These are phyloP conservation scores for Aphyosemion australe DNA, from an alignment of 2,113 vertebrate species.

Conservation along the genomic window DNA sequence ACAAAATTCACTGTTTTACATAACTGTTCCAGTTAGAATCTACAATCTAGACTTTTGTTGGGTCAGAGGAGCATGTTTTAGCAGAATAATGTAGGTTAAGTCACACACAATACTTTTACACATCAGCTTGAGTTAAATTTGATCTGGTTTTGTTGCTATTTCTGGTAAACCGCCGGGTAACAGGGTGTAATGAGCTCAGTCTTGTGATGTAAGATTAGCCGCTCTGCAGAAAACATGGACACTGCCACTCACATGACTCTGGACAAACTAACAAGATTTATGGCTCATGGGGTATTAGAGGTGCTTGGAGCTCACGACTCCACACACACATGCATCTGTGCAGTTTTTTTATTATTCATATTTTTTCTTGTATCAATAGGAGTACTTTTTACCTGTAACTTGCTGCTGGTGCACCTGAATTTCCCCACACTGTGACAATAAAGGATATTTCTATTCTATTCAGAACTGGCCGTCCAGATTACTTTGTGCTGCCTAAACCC, in stretches of 20 bases:
- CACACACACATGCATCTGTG: not conserved
- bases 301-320: conserved; percentile 20
- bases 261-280: conserved; percentile 50
- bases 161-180: conserved; percentile 15
- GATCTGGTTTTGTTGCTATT: conserved; percentile 29
- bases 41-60: conserved; percentile 27
- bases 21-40: conserved; percentile 16
- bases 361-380: too few relatives aligned
- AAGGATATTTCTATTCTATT: too few relatives aligned
- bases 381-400: too few relatives aligned
- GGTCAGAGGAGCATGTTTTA: not conserved
- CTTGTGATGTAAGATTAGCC: conserved; percentile 29
- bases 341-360: too few relatives aligned
- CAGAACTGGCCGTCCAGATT: not conserved
- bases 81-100: conserved; percentile 22
- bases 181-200: conserved; percentile 12
- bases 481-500: not conserved
- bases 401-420: too few relatives aligned
- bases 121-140: conserved; percentile 15
- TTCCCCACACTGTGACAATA: too few relatives aligned
- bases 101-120: conserved; percentile 21
- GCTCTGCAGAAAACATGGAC: not conserved
- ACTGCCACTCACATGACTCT: conserved; percentile 23
- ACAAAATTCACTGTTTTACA: conserved; percentile 17
- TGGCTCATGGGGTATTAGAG: conserved; percentile 47